Percentiles rank a stretch among this genome's conserved stretches.
Conservation (phyloP, 2,888 invertebrate species). For the Drosophila prostipennis region DNA sequence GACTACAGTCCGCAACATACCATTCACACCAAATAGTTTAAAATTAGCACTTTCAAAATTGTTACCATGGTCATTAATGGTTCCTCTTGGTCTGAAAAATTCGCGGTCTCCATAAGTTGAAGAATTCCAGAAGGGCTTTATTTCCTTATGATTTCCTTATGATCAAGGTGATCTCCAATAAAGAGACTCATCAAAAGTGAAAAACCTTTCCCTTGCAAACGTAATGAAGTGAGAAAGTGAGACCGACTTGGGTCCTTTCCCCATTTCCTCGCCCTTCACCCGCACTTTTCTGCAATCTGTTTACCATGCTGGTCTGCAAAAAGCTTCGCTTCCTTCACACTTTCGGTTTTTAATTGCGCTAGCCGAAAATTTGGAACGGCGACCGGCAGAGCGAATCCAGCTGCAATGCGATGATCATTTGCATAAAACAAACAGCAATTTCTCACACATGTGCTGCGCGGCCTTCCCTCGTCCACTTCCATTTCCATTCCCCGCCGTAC, state of each 20-base stretch:
- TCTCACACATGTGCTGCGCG: conserved; percentile 40
- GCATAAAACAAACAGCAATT: conserved; percentile 77
- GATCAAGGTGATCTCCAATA: too few species aligned
- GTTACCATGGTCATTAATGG: too few species aligned
- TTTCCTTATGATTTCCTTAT: too few species aligned
- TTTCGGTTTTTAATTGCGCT: conserved; percentile 73
- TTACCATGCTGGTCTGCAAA: conserved; percentile 24
- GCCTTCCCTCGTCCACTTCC: background rate
- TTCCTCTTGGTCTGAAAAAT: too few species aligned
- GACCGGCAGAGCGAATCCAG: conserved; percentile 44
- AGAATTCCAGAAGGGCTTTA: too few species aligned
- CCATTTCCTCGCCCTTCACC: conserved; percentile 10
- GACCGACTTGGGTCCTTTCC: background rate
- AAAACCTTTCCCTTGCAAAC: background rate
- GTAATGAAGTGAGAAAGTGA: conserved; percentile 22
- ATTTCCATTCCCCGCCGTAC: background rate
- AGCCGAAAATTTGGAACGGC: conserved; percentile 48
- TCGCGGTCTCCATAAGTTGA: too few species aligned
- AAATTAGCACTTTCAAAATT: too few species aligned
- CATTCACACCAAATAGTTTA: too few species aligned
- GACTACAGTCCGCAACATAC: too few species aligned
- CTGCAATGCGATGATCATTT: conserved; percentile 65
- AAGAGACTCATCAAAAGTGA: background rate
- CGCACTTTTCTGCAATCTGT: conserved; percentile 9
- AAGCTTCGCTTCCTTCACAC: conserved; percentile 55